Percentiles rank a stretch among this genome's conserved stretches.
phyloP scores from a whole-genome alignment of 2,797 vertebrate species.

The Allochrocebus solatus region DNA sequence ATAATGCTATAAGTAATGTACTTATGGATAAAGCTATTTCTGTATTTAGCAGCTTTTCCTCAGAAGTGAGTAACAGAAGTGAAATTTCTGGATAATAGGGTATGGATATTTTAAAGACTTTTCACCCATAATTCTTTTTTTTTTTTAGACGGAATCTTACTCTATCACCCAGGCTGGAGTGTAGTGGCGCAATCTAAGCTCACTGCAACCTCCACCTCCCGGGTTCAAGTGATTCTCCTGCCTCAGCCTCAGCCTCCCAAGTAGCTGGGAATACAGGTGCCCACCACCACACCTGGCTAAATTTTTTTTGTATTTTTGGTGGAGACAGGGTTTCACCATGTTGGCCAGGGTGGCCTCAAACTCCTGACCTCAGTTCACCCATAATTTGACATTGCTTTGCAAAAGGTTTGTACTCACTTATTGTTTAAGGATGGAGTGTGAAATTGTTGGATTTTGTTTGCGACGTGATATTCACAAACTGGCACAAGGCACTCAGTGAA shows the following conservation, averaged over 20 bases:
- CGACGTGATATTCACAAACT: background rate
- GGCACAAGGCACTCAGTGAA: background rate
- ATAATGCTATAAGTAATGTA: background rate
- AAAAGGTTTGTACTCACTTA: background rate
- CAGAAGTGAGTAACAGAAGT: background rate
- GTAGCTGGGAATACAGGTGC: background rate
- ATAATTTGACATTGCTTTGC: background rate
- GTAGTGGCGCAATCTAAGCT: background rate
- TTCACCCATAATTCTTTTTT: background rate
- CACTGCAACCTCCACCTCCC: background rate
- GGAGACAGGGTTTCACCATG: background rate
- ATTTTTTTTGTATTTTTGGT: background rate
- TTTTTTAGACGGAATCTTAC: background rate
- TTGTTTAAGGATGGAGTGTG: background rate
- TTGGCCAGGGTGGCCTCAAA: background rate
- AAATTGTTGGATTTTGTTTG: background rate
- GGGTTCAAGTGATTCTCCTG: background rate
- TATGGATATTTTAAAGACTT: background rate
- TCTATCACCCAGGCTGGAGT: background rate
- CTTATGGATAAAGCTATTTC: background rate
- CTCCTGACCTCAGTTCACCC: background rate
- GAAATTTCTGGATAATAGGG: background rate
- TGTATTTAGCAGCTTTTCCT: background rate
- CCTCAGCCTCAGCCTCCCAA: background rate
- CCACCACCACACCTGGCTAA: background rate